Evolutionary conservation across 2,113 vertebrate genomes (phyloP), one percentile per base, ranked within the genome.

Genomic region (Chaetops frenatus): DNA sequence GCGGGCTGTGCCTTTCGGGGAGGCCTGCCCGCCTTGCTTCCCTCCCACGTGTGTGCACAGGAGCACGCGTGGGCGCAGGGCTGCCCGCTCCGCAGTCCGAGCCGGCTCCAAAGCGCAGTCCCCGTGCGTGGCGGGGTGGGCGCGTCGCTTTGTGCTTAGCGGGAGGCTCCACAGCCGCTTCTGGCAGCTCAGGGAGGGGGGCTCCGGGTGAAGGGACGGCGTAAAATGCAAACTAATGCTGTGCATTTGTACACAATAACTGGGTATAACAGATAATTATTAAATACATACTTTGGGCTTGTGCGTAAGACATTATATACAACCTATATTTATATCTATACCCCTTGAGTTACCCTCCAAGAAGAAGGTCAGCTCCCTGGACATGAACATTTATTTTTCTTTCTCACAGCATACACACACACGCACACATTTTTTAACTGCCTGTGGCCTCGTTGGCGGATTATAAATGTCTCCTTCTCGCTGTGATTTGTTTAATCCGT

Each of bases 401-500:
- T 98, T 95, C 97, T 95, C 97, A 89, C 96, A 97, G 92, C 97
- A 93, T 89, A 77, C 94, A 93, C 97, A 98, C 98, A 97, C 97
- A 35, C 44, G 54, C 95, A 60, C 97, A 88, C 97, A 97, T 98
- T 98, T 98, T 97, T 98, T 98, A 98, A 98, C 98, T 98, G 98
- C 98, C 98, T 97, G 98, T 98, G 98, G 98, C 98, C 98, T 98
- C 98, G 98, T 99, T 99, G 98, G 98, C 96, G 98, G 98, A 98
- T 99, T 99, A 99, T 98, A 98, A 98, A 99, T 99, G 99, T 99
- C 98, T 99, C 98, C 98, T 98, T 98, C 98, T 98, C 98, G 97
- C 98, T 97, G 98, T 98, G 99, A 99, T 99, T 99, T 99, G 99
- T 99, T 99, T 99, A 99, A 99, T 99, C 98, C 98, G 98, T 98